These are phyloP conservation scores for Phragmatobia fuliginosa DNA, from an alignment of 2,888 invertebrate species.

Conservation along the genomic window DNA sequence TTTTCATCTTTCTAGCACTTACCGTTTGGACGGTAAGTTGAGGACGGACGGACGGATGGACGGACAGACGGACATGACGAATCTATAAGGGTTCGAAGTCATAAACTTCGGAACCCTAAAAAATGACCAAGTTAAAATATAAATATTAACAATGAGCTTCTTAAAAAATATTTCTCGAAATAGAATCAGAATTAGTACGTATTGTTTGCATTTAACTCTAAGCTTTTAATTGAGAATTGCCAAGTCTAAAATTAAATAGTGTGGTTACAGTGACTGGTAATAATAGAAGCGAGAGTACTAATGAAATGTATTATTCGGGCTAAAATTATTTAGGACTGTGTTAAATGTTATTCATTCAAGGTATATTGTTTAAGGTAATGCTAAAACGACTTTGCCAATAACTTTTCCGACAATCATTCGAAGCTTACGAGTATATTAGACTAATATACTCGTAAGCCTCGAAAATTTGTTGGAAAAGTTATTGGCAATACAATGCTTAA, in stretches of 20 bases:
- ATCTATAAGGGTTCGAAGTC: too few relatives aligned
- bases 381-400: slow-evolving; percentile 11
- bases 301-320: slow-evolving; percentile 8
- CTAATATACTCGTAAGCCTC: too few relatives aligned
- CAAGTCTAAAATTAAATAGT: background rate
- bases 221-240: background rate
- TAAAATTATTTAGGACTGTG: slow-evolving; percentile 4
- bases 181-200: background rate
- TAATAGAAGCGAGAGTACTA: slow-evolving; percentile 10
- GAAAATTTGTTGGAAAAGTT: background rate
- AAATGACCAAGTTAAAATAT: too few relatives aligned
- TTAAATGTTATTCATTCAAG: slow-evolving; percentile 19
- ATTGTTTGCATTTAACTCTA: background rate
- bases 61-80: too few relatives aligned
- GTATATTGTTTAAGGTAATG: slow-evolving; percentile 3
- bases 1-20: too few relatives aligned
- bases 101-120: too few relatives aligned
- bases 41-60: too few relatives aligned
- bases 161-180: background rate
- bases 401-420: too few relatives aligned
- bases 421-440: too few relatives aligned
- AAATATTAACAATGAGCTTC: background rate
- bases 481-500: background rate
- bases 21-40: too few relatives aligned
- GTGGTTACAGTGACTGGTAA: slow-evolving; percentile 9